These are phyloP conservation scores for Scomber japonicus DNA, from an alignment of 2,113 vertebrate species.

Conservation along the genomic window DNA sequence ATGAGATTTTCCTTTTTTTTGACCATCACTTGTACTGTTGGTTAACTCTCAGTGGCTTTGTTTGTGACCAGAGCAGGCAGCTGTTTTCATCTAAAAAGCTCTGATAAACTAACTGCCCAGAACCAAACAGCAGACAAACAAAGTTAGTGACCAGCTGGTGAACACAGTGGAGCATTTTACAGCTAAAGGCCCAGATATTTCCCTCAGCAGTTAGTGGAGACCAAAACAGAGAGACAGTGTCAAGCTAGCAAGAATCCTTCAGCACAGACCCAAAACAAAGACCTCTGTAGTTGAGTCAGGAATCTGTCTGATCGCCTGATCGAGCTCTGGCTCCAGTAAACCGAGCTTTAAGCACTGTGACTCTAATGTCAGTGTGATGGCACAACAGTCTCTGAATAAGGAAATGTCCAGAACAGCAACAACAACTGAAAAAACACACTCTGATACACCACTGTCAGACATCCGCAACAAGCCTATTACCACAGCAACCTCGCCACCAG, in stretches of 20 bases:
- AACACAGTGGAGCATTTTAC: neutral
- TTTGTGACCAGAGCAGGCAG: too few species aligned
- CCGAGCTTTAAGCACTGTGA: slow-evolving; percentile 1
- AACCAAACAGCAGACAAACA: too few species aligned
- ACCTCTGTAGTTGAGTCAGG: slow-evolving; percentile 14
- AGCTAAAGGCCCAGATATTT: neutral
- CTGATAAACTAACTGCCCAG: too few species aligned
- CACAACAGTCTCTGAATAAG: slow-evolving; percentile 27
- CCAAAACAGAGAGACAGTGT: too few species aligned
- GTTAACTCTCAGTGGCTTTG: too few species aligned
- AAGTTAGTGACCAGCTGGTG: neutral
- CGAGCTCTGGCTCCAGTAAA: slow-evolving; percentile 16
- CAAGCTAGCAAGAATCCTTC: neutral
- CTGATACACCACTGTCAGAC: slow-evolving; percentile 39
- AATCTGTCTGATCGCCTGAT: slow-evolving; percentile 2
- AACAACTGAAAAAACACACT: slow-evolving; percentile 26
- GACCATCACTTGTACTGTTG: too few species aligned
- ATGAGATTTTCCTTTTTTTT: too few species aligned
- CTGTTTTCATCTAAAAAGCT: too few species aligned
- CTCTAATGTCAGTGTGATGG: slow-evolving; percentile 26
- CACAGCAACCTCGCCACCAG: slow-evolving; percentile 47
- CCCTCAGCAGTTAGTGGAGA: neutral
- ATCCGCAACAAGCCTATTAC: slow-evolving; percentile 55
- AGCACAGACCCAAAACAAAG: slow-evolving; percentile 19
- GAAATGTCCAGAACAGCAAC: slow-evolving; percentile 35